Evolutionary conservation across 2,888 invertebrate genomes (phyloP), one percentile per base, ranked within the genome.

Genomic region (Zelleria hepariella): DNA sequence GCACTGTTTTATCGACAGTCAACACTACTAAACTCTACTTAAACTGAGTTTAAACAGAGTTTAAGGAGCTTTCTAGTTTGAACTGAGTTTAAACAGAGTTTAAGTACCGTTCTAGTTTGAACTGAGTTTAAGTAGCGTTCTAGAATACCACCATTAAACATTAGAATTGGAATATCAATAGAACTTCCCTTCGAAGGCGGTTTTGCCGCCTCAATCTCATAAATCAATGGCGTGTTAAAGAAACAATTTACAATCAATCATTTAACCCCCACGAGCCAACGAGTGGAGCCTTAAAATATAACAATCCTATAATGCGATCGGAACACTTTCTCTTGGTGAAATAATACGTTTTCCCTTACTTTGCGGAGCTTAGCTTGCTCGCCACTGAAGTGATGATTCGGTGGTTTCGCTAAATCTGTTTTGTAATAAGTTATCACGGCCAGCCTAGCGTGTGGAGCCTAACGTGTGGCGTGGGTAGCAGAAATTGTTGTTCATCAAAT

Each of bases 261-360:
- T 42, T 42, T 15, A 42, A 42, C 32, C 4, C 32, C 32, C 5
- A 2, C 1, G 8, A 4, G 15, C 3, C 15, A 42, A 15, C 32
- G 15, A 42, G 32, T 15, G 23, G 5, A 15, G 53, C 25, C 23
- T 53, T 49, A 53, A 53, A 25, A 25, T n/a, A 53, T n/a, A 53
- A 53, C 23, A 53, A 25, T 20, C 42, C 58, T 23, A 49, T 56
- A 55, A 56, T 25, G 26, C 23, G 24, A 23, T 27, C 27, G 20
- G 49, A 55, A 21, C 57, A 56, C 56, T 59, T 55, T 56, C 56
- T 10, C 49, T 51, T 20, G 53, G 32, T 56, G 57, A 63, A 63
- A 65, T 65, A 63, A 62, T 61, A 58, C 53, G 61, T 59, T 62
- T 65, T 65, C 63, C 62, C 65, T 60, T 15, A 53, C 53, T 53